Evolutionary conservation across 2,888 invertebrate genomes (phyloP).

Genomic region (Eudemis profundana): DNA sequence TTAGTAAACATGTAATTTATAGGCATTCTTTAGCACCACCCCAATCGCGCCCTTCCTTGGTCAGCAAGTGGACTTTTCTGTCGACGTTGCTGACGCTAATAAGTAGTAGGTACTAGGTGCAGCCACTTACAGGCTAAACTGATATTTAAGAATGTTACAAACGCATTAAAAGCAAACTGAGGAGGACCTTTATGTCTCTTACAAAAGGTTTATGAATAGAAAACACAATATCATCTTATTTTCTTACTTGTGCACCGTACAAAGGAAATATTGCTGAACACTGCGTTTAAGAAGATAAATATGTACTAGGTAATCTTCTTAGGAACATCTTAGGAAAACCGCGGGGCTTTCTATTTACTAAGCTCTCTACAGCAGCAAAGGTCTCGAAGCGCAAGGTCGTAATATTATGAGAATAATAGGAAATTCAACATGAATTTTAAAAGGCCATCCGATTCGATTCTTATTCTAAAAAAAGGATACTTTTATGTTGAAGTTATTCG

Average conservation of each 20-base stretch:
- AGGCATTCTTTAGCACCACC: neutral
- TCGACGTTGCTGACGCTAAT: neutral
- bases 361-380: neutral
- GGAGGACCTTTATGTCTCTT: neutral
- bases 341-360: no score
- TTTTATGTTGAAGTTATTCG: constrained; percentile 23
- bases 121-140: neutral
- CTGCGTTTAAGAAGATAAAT: neutral
- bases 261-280: neutral
- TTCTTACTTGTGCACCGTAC: neutral
- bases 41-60: no score
- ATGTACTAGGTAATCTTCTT: constrained; percentile 2
- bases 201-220: neutral
- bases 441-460: constrained; percentile 27
- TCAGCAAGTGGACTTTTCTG: neutral
- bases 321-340: neutral
- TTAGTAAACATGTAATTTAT: neutral
- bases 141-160: neutral
- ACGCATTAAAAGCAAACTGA: neutral
- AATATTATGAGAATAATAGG: neutral
- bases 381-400: neutral
- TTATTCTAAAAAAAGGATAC: constrained; percentile 19
- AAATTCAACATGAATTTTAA: constrained; percentile 3
- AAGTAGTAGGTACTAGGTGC: neutral
- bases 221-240: neutral